Conservation (phyloP, 2,888 invertebrate genomes). For the Mythimna vitellina region DNA sequence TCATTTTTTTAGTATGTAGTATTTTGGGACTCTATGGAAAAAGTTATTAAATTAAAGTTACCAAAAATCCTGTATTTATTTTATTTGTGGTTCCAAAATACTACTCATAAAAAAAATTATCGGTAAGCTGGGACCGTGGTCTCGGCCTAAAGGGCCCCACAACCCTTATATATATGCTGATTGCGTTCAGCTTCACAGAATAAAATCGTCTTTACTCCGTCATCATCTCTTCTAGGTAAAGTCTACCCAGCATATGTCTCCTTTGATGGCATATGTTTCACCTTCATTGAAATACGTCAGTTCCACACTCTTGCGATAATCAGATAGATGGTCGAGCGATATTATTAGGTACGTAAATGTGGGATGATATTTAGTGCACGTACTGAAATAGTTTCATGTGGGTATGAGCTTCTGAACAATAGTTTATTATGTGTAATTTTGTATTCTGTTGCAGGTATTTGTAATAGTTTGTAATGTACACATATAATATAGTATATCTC, state of each 20-base stretch:
- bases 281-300: too few relatives aligned
- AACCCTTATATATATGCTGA: neutral
- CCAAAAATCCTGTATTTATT: too few relatives aligned
- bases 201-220: neutral
- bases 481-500: neutral
- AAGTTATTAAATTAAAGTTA: too few relatives aligned
- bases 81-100: too few relatives aligned
- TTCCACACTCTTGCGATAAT: neutral
- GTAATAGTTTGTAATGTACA: neutral
- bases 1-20: too few relatives aligned
- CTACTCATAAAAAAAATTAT: too few relatives aligned
- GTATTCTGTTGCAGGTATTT: neutral
- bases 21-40: too few relatives aligned
- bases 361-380: neutral
- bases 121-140: too few relatives aligned
- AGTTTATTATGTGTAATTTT: neutral
- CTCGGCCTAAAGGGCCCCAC: too few relatives aligned
- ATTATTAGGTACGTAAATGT: neutral
- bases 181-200: neutral
- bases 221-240: neutral
- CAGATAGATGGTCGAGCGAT: neutral
- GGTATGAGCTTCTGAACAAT: neutral
- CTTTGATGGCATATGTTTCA: constrained; percentile 6
- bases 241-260: too few relatives aligned
- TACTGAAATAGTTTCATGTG: neutral